A percentile compares a stretch with the other conserved stretches of the same genome.
Evolutionary conservation across 1,140 invertebrate species (phyloP).

Genomic region (Stenopsyche tienmushanensis): DNA sequence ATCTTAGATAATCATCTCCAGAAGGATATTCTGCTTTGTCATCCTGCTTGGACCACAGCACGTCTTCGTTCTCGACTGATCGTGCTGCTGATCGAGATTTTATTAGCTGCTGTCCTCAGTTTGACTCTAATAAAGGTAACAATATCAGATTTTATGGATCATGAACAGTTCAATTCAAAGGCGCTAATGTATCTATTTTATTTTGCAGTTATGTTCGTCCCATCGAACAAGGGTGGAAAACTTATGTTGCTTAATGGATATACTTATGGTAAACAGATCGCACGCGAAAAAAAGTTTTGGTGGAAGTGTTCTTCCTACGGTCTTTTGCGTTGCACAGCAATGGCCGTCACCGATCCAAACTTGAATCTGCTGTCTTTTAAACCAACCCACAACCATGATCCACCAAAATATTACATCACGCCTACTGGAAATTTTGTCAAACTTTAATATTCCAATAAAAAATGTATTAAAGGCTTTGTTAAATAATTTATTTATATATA

Average conservation of each 20-base stretch:
- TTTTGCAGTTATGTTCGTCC: constrained; percentile 7
- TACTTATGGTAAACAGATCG: constrained; percentile 3
- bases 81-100: too few relatives aligned
- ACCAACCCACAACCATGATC: constrained; percentile 13
- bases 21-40: too few relatives aligned
- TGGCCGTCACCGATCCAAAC: constrained; percentile 6
- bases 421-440: constrained; percentile 11
- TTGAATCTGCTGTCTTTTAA: constrained; percentile 3
- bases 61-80: too few relatives aligned
- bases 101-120: too few relatives aligned
- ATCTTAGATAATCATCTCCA: too few relatives aligned
- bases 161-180: too few relatives aligned
- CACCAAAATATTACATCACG: neutral
- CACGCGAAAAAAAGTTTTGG: neutral
- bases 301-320: constrained; percentile 15
- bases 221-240: neutral
- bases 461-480: too few relatives aligned
- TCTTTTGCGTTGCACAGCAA: neutral
- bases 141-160: too few relatives aligned
- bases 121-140: too few relatives aligned
- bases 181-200: too few relatives aligned
- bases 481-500: neutral
- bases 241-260: constrained; percentile 13
- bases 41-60: too few relatives aligned
- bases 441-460: too few relatives aligned